A percentile compares a stretch with the other conserved stretches of the same genome.
Evolutionary conservation across 2,888 invertebrate genomes (phyloP).

Genomic region (Orchesella flavescens): DNA sequence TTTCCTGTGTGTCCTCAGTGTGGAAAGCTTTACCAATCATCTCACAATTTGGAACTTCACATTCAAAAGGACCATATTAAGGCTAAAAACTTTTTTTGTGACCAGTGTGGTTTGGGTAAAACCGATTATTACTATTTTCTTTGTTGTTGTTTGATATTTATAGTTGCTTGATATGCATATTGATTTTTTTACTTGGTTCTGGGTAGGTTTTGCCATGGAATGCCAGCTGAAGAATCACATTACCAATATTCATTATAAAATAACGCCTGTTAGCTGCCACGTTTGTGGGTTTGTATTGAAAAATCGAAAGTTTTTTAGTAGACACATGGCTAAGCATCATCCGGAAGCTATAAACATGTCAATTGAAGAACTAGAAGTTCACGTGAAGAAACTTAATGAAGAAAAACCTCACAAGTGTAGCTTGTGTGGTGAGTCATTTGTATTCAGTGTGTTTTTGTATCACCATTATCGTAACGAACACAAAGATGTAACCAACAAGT

Average conservation of each 20-base stretch:
- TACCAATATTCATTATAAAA: not conserved
- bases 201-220: not conserved
- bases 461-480: not conserved
- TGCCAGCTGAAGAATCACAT: not conserved
- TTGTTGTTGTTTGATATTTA: too few species aligned
- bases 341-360: not conserved
- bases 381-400: not conserved
- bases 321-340: not conserved
- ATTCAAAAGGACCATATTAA: not conserved
- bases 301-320: not conserved
- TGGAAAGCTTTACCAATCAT: not conserved
- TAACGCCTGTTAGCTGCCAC: not conserved
- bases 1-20: not conserved
- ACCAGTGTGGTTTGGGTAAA: not conserved
- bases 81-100: not conserved
- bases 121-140: too few species aligned
- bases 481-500: not conserved
- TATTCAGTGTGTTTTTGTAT: not conserved
- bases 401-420: not conserved
- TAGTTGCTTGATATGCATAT: not conserved
- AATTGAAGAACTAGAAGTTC: not conserved
- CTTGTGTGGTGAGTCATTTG: not conserved
- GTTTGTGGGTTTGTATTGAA: not conserved
- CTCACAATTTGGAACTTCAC: not conserved
- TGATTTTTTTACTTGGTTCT: too few species aligned